These are phyloP conservation scores for Exephanes ischioxanthus DNA, from an alignment of 2,888 invertebrate species.

Conservation along the genomic window DNA sequence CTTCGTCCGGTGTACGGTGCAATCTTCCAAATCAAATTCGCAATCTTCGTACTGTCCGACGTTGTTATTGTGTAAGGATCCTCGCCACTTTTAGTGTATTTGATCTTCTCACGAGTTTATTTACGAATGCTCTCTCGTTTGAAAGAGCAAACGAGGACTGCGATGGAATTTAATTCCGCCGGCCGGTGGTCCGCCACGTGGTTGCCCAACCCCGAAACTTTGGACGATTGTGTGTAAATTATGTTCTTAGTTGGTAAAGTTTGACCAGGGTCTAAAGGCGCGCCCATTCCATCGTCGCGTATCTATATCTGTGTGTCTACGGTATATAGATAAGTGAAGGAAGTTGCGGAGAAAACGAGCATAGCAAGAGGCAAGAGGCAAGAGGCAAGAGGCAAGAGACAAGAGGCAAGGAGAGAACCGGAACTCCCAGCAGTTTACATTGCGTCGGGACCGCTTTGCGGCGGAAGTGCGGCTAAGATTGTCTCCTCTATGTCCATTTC, in stretches of 20 bases:
- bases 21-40: background rate
- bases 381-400: slow-evolving; percentile 10
- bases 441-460: slow-evolving; percentile 45
- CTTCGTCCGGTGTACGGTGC: background rate
- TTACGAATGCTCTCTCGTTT: background rate
- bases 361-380: slow-evolving; percentile 19
- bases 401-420: slow-evolving; percentile 11
- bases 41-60: background rate
- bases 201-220: slow-evolving; percentile 29
- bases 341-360: slow-evolving; percentile 1
- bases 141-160: background rate
- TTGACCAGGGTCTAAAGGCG: slow-evolving; percentile 32
- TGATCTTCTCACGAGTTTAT: slow-evolving; percentile 31
- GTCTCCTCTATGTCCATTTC: slow-evolving; percentile 14
- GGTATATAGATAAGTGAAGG: background rate
- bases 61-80: background rate
- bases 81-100: background rate
- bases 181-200: slow-evolving; percentile 21
- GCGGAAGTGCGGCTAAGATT: slow-evolving; percentile 55
- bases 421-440: slow-evolving; percentile 49
- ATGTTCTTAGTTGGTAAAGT: slow-evolving; percentile 46
- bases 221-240: slow-evolving; percentile 54
- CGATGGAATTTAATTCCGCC: slow-evolving; percentile 55
- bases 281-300: background rate
- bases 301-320: slow-evolving; percentile 7